Evolutionary conservation across 1,140 invertebrate genomes (phyloP).

Genomic region (Holotrichia oblita): DNA sequence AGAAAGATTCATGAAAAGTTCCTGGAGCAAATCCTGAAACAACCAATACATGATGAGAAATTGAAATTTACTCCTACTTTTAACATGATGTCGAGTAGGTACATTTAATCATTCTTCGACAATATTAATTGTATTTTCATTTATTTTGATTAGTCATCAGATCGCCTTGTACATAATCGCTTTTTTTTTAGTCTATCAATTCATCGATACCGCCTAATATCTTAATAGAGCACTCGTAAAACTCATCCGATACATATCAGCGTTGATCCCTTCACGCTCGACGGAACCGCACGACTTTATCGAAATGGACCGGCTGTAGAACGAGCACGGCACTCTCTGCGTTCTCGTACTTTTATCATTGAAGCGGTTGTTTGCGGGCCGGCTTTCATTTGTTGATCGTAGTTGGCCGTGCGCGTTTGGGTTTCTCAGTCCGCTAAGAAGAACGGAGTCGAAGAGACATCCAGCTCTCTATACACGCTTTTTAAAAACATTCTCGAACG

Average conservation of each 20-base stretch:
- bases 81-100: too few relatives aligned
- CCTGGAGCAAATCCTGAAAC: too few relatives aligned
- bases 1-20: too few relatives aligned
- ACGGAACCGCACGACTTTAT: background rate
- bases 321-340: constrained; percentile 50
- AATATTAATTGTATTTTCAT: too few relatives aligned
- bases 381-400: constrained; percentile 52
- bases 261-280: background rate
- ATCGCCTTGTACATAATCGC: background rate
- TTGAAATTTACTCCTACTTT: too few relatives aligned
- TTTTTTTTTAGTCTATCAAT: background rate
- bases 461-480: background rate
- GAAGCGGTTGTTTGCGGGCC: constrained; percentile 54
- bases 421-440: background rate
- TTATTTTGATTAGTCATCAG: too few relatives aligned
- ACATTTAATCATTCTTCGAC: too few relatives aligned
- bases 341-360: constrained; percentile 55
- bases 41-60: too few relatives aligned
- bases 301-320: constrained; percentile 34
- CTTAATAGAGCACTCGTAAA: background rate
- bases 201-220: constrained; percentile 1
- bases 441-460: too few relatives aligned
- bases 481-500: background rate
- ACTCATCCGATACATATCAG: constrained; percentile 3
- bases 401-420: constrained; percentile 24